Percentiles rank a stretch among this genome's conserved stretches.
Conservation (phyloP, 2,797 vertebrate species). For the Sardinella longiceps region DNA sequence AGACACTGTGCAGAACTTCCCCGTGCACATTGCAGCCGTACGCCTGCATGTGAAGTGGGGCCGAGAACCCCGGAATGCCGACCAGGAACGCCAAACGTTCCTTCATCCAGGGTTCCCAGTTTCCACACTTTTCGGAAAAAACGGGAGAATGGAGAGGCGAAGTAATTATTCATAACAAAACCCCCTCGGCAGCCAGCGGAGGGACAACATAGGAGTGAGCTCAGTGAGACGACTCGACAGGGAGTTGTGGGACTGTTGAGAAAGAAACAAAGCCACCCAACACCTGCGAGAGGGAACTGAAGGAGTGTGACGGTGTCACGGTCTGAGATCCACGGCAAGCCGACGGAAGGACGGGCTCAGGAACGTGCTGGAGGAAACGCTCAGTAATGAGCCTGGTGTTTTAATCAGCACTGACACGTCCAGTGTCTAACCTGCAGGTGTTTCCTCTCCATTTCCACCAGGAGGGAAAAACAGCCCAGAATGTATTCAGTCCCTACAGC, state of each 20-base stretch:
- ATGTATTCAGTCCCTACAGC: not conserved
- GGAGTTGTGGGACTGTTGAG: not conserved
- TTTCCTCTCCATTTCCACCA: not conserved
- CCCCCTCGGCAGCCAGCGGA: not conserved
- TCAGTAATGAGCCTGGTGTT: not conserved
- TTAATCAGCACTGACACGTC: slow-evolving; percentile 1
- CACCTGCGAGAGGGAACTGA: not conserved
- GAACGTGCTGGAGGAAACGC: not conserved
- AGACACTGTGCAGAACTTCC: slow-evolving; percentile 3
- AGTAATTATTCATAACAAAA: slow-evolving; percentile 3
- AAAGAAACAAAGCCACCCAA: not conserved
- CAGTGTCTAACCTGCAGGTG: not conserved
- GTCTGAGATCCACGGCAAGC: not conserved
- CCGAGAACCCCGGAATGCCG: not conserved
- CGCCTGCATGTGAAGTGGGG: not conserved
- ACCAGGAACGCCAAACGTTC: not conserved
- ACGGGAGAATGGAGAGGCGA: not conserved
- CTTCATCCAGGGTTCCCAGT: not conserved
- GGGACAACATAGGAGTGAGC: not conserved
- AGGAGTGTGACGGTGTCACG: not conserved
- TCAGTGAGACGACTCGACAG: not conserved
- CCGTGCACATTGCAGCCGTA: not conserved
- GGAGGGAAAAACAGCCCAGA: not conserved
- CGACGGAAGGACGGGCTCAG: not conserved
- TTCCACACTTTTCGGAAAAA: not conserved